phyloP scores from a whole-genome alignment of 92 coral and sea anemone genomes.

The Plumapathes pennacea region DNA sequence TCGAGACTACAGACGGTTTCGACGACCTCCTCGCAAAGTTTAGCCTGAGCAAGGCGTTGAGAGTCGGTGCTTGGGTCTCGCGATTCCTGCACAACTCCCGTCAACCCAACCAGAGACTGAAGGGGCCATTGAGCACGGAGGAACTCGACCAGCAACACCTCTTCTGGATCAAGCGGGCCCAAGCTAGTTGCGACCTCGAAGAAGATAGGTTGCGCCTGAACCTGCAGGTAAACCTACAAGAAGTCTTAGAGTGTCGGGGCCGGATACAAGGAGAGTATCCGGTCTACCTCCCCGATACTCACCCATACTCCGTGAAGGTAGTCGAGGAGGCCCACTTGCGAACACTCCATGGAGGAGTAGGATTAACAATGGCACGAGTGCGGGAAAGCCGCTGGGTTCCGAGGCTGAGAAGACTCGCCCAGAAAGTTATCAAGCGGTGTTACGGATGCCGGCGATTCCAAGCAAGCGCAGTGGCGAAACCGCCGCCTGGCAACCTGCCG shows the following conservation, averaged over 20 bases:
- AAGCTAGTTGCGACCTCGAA: neutral
- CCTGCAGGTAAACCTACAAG: neutral
- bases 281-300: neutral
- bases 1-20: conserved; percentile 10
- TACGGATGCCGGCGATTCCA: conserved; percentile 9
- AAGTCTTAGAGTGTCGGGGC: neutral
- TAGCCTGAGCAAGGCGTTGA: neutral
- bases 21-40: conserved; percentile 6
- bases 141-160: neutral
- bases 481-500: conserved; percentile 15
- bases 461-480: neutral
- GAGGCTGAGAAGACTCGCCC: conserved; percentile 8
- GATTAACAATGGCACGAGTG: conserved; percentile 3
- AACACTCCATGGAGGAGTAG: conserved; percentile 26
- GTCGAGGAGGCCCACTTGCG: neutral
- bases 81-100: neutral
- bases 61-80: neutral
- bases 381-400: conserved; percentile 34
- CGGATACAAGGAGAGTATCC: conserved; percentile 8
- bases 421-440: neutral
- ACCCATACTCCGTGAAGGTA: neutral
- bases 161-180: neutral
- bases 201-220: neutral
- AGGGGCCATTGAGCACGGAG: neutral
- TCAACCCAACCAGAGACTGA: neutral